Evolutionary conservation across 2,888 invertebrate genomes (phyloP).

Genomic region (Cenopis cana): DNA sequence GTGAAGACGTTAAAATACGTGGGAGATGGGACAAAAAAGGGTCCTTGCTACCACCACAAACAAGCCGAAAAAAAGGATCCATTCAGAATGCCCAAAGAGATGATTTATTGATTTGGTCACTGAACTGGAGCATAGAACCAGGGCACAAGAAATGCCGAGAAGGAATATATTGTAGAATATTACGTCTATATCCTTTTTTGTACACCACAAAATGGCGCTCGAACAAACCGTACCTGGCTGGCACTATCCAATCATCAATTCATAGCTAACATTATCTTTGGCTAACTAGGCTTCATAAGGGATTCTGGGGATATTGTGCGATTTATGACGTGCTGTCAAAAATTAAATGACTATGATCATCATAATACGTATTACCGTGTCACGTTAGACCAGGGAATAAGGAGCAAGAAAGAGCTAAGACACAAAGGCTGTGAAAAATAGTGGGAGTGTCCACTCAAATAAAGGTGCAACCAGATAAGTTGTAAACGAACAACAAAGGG

Average conservation of each 20-base stretch:
- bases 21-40: neutral
- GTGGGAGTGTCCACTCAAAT: neutral
- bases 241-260: neutral
- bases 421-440: neutral
- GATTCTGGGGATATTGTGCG: too few relatives aligned
- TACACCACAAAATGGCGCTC: neutral
- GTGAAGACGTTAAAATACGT: neutral
- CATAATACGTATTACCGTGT: conserved; percentile 2
- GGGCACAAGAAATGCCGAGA: neutral
- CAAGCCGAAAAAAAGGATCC: neutral
- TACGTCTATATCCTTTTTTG: neutral
- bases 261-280: too few relatives aligned
- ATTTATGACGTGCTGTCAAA: neutral
- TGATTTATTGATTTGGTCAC: conserved; percentile 3
- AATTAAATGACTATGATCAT: neutral
- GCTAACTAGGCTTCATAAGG: too few relatives aligned
- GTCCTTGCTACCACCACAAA: neutral
- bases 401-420: conserved; percentile 8
- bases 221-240: neutral
- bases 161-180: neutral
- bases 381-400: conserved; percentile 17
- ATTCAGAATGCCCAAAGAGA: neutral
- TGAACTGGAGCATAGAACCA: conserved; percentile 17
- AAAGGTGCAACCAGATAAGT: neutral
- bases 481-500: conserved; percentile 1